A percentile compares a stretch with the other conserved stretches of the same genome.
These are phyloP conservation scores for Heliconius ethilla DNA, from an alignment of 2,888 invertebrate species.

Conservation along the genomic window DNA sequence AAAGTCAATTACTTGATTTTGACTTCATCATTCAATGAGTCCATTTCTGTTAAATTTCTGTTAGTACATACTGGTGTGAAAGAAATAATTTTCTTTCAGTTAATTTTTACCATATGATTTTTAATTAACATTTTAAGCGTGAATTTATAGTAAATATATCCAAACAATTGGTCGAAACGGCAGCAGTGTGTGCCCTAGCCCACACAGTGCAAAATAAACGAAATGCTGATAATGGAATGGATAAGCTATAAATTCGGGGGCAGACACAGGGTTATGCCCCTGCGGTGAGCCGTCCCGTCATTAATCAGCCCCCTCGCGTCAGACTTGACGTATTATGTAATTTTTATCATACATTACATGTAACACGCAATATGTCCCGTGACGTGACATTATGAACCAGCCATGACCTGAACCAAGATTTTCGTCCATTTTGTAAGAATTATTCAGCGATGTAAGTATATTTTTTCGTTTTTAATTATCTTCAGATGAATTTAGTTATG, in stretches of 20 bases:
- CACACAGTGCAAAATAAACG: constrained; percentile 52
- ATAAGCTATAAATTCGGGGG: constrained; percentile 68
- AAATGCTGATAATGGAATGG: constrained; percentile 62
- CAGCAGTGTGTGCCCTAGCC: no score
- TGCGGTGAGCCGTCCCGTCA: constrained; percentile 62
- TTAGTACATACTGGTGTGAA: neutral
- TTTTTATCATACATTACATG: constrained; percentile 58
- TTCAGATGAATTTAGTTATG: neutral
- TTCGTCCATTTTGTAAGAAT: neutral
- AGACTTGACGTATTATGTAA: constrained; percentile 69
- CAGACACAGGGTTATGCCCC: constrained; percentile 54
- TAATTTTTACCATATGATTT: constrained; percentile 18
- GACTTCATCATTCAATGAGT: neutral
- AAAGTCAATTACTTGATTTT: constrained; percentile 34
- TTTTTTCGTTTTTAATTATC: neutral
- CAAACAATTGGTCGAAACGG: no score
- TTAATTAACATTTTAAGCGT: constrained; percentile 27
- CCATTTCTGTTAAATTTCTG: neutral
- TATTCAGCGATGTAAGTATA: neutral
- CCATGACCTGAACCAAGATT: constrained; percentile 41
- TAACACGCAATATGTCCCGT: constrained; percentile 46
- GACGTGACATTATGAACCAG: constrained; percentile 33
- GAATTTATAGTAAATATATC: constrained; percentile 28
- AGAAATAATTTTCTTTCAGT: neutral
- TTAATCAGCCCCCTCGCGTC: constrained; percentile 68